Conservation (phyloP, 2,797 vertebrate genomes). For the Gallirallus australis region DNA sequence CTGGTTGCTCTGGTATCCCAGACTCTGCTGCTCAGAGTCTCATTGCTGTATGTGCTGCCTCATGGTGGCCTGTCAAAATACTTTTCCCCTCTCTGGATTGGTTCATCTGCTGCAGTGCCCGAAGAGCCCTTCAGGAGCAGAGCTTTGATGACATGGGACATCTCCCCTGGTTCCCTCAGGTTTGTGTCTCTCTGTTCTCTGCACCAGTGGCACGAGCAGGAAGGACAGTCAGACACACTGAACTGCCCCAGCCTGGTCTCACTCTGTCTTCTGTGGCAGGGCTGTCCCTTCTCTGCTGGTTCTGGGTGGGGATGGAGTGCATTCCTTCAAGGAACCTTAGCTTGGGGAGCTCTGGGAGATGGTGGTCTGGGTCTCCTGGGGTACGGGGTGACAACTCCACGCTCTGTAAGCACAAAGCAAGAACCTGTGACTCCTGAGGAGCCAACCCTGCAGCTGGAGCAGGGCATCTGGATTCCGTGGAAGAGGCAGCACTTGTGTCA, state of each 20-base stretch:
- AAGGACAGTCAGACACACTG: not conserved
- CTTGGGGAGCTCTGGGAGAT: not conserved
- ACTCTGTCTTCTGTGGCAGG: not conserved
- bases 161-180: constrained; percentile 52
- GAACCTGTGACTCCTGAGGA: not conserved
- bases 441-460: not conserved
- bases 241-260: not conserved
- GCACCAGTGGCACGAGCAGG: not conserved
- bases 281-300: not conserved
- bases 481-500: not conserved
- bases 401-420: not conserved
- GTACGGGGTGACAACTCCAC: no score
- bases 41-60: not conserved
- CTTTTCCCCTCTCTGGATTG: constrained; percentile 5
- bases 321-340: not conserved
- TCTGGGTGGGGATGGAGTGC: not conserved
- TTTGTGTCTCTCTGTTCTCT: constrained; percentile 18
- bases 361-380: not conserved
- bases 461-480: not conserved
- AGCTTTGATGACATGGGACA: constrained; percentile 22
- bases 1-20: not conserved
- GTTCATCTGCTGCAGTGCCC: constrained; percentile 40
- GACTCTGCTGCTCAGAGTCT: not conserved
- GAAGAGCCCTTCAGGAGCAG: constrained; percentile 49
- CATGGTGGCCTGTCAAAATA: not conserved